phyloP scores from a whole-genome alignment of 2,113 vertebrate genomes.

The Cheirogaleus medius region DNA sequence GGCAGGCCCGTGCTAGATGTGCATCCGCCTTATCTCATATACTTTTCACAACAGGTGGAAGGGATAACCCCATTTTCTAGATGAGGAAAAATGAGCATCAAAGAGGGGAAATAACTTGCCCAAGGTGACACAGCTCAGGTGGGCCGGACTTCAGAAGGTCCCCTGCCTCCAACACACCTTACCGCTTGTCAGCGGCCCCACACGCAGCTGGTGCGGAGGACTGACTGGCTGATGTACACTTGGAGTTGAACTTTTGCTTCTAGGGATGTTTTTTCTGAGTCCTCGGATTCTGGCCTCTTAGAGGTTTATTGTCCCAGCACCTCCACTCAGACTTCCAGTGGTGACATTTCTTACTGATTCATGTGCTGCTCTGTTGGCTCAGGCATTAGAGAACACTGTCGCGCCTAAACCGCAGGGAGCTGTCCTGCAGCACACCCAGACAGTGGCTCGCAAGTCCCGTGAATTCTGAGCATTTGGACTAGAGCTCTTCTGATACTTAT shows the following conservation, averaged over 20 bases:
- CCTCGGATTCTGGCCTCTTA: background rate
- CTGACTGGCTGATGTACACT: background rate
- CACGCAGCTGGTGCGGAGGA: background rate
- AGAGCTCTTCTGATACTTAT: background rate
- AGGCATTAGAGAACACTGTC: background rate
- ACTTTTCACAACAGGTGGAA: background rate
- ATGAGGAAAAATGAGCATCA: background rate
- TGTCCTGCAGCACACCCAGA: background rate
- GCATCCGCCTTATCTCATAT: background rate
- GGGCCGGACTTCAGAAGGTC: no score
- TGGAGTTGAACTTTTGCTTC: slow-evolving; percentile 10
- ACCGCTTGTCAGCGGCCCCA: background rate
- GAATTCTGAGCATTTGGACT: background rate
- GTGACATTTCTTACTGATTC: slow-evolving; percentile 54
- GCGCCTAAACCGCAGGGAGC: background rate
- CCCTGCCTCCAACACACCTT: background rate
- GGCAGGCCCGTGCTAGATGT: background rate
- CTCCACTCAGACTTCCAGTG: background rate
- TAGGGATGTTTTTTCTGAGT: background rate
- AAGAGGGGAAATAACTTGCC: background rate
- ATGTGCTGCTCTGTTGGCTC: background rate
- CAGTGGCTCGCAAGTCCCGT: background rate
- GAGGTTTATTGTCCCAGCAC: background rate
- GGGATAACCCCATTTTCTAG: background rate
- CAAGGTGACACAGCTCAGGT: background rate